A percentile compares a stretch with the other conserved stretches of the same genome.
These are phyloP conservation scores for Coenonympha glycerion DNA, from an alignment of 2,888 invertebrate species.

Conservation along the genomic window DNA sequence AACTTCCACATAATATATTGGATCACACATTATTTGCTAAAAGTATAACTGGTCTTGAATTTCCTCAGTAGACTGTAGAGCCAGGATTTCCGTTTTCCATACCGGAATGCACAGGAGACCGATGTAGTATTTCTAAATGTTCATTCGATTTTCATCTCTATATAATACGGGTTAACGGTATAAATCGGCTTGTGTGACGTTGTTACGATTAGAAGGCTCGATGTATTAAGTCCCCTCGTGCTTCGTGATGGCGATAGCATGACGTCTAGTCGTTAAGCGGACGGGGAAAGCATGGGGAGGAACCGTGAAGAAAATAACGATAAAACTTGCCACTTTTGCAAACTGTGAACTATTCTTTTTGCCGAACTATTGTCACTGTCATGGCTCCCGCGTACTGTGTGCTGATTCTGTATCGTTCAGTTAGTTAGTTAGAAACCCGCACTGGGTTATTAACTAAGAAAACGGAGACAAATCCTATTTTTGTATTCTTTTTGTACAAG, in stretches of 20 bases:
- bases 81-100: conserved; percentile 54
- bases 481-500: too few relatives aligned
- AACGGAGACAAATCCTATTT: too few relatives aligned
- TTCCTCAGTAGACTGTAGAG: conserved; percentile 32
- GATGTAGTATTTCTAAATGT: neutral
- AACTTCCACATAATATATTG: too few relatives aligned
- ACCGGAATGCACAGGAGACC: conserved; percentile 31
- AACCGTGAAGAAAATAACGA: conserved; percentile 4
- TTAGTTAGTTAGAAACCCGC: too few relatives aligned
- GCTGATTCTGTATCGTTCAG: too few relatives aligned
- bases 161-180: neutral
- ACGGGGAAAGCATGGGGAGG: conserved; percentile 8
- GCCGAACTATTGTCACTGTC: too few relatives aligned
- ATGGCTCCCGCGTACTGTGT: too few relatives aligned
- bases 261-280: conserved; percentile 49
- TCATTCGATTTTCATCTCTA: conserved; percentile 8
- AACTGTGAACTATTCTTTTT: neutral
- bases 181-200: neutral
- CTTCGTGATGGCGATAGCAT: conserved; percentile 35
- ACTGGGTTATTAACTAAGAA: too few relatives aligned
- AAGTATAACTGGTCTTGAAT: conserved; percentile 21
- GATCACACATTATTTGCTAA: too few relatives aligned
- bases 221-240: conserved; percentile 40
- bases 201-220: conserved; percentile 24
- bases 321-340: conserved; percentile 1